Base-by-base conservation (phyloP, 2,113 vertebrate genomes). In the Elephantulus edwardii region DNA sequence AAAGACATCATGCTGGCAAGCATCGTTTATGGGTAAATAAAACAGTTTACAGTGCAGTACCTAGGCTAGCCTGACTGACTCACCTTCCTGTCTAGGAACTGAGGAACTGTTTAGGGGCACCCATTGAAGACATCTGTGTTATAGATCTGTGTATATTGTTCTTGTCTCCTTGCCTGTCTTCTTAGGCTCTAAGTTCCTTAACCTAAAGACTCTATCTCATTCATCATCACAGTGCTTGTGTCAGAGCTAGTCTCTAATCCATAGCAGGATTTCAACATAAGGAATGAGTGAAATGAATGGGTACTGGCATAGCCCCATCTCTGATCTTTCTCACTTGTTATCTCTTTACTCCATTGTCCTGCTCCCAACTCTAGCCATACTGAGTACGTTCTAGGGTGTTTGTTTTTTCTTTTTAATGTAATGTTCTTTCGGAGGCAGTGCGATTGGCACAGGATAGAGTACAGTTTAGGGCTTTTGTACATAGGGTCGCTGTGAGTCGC, bases 331-430 rank as follows among this genome's bases (percentile, higher is more conserved):
- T 44, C 50, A 38, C 50, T 74, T 77, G 71, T 44, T 78, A 84
- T 42, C 38, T 71, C 38, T 85, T 85, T 33, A 33, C 17, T 40
- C 78, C 33, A n/a, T n/a, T 3, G 38, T 85, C 28, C 62, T 26
- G 44, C 46, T 84, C 33, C 33, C 33, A 48, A 58, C 79, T 85
- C 6, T 22, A 78, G 35, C 35, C 12, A 2, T 46, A 48, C 44
- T 38, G 35, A 83, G 52, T 50, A 87, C 20, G 16, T 46, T 82
- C 12, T 28, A 64, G 38, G n/a, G n/a, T n/a, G n/a, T n/a, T n/a
- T n/a, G n/a, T n/a, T n/a, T n/a, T n/a, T 62, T 89, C 62, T 93
- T 82, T n/a, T 60, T 24, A 83, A 24, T 81, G 60, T 58, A 58
- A 3, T 81, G 35, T 66, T 86, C 38, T 90, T 48, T n/a, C n/a